phyloP scores from a whole-genome alignment of 2,113 vertebrate genomes.

The Bos indicus region DNA sequence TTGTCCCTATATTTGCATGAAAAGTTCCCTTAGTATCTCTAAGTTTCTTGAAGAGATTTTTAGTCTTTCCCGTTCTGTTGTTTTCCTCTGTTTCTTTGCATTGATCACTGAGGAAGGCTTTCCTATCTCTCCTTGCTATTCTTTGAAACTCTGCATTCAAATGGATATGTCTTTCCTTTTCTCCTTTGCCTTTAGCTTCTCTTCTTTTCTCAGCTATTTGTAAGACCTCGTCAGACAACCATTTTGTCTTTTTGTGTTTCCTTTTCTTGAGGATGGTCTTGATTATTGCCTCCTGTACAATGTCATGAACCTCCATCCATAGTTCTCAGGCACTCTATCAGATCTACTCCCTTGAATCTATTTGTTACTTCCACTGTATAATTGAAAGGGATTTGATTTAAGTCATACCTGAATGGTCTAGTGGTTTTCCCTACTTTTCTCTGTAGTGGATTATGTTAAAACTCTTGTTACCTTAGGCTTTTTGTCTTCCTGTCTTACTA shows the following conservation, averaged over 20 bases:
- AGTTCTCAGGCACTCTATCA: not conserved
- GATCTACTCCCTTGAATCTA: not conserved
- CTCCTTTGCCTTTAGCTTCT: not conserved
- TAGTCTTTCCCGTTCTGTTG: not conserved
- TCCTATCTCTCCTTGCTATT: not conserved
- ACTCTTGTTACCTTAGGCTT: not conserved
- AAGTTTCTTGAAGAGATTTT: not conserved
- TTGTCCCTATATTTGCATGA: not conserved
- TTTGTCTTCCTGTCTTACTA: not conserved
- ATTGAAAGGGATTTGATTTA: not conserved
- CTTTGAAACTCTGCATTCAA: not conserved
- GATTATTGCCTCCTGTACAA: not conserved
- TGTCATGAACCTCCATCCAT: not conserved
- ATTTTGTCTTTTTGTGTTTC: not conserved
- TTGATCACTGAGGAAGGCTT: not conserved
- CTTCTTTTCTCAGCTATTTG: not conserved
- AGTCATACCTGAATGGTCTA: not conserved
- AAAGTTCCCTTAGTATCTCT: not conserved
- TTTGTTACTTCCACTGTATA: not conserved
- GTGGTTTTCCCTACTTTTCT: not conserved
- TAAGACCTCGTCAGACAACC: not conserved
- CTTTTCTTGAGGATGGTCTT: not conserved
- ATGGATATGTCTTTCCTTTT: not conserved
- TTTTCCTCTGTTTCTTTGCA: not conserved
- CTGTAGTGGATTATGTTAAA: not conserved